Evolutionary conservation across 1,140 invertebrate genomes (phyloP).

Genomic region (Papilio polyxenes): DNA sequence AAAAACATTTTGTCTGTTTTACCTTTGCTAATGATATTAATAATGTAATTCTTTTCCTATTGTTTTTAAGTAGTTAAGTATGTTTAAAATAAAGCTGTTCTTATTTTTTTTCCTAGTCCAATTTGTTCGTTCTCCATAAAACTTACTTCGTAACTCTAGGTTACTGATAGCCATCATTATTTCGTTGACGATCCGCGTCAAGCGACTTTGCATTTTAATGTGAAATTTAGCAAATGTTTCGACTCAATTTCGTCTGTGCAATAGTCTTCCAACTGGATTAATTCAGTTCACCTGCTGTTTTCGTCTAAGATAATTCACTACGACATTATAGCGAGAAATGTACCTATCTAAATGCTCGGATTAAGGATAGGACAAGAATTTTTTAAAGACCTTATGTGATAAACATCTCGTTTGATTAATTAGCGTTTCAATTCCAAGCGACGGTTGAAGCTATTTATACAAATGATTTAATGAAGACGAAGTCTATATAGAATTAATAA

Average conservation of each 20-base stretch:
- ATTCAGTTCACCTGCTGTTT: not conserved
- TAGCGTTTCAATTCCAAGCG: not conserved
- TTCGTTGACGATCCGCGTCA: constrained; percentile 13
- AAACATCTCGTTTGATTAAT: constrained; percentile 3
- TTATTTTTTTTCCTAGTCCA: not conserved
- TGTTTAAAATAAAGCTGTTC: no score
- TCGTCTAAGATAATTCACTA: constrained; percentile 3
- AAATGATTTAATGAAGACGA: not conserved
- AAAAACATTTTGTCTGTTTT: no score
- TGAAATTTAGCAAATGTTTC: constrained; percentile 29
- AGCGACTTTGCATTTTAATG: constrained; percentile 27
- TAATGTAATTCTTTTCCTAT: no score
- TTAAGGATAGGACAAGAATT: constrained; percentile 1
- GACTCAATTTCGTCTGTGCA: constrained; percentile 26
- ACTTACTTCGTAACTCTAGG: not conserved
- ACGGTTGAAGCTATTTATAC: not conserved
- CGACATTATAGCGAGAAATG: constrained; percentile 21
- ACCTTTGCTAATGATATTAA: no score
- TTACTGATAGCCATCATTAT: constrained; percentile 9
- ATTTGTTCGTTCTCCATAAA: not conserved
- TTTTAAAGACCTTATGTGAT: not conserved
- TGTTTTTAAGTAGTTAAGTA: no score
- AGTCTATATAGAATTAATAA: not conserved
- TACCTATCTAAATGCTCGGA: constrained; percentile 5
- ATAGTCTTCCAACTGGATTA: constrained; percentile 18